Conservation (phyloP, 2,888 invertebrate genomes). For the Nemoura dubitans region DNA sequence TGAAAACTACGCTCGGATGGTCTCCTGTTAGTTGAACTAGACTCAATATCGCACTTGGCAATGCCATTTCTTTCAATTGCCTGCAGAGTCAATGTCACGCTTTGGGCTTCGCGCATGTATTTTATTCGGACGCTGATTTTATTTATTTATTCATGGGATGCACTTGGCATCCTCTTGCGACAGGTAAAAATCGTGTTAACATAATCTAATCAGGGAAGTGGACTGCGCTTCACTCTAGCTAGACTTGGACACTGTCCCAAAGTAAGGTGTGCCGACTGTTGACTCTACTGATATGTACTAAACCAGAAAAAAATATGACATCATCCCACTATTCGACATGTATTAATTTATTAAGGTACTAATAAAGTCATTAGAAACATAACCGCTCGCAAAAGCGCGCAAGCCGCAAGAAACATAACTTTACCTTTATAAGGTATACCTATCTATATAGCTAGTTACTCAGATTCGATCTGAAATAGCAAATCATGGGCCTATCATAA, state of each 20-base stretch:
- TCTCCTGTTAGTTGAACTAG: neutral
- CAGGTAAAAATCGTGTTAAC: neutral
- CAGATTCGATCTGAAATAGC: neutral
- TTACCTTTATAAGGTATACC: neutral
- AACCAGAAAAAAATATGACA: neutral
- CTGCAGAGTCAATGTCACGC: neutral
- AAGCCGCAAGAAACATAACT: neutral
- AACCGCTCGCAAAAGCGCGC: neutral
- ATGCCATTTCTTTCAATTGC: neutral
- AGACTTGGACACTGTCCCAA: neutral
- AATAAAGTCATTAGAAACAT: neutral
- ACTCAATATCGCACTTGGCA: neutral
- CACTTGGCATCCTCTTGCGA: neutral
- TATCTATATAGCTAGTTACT: neutral
- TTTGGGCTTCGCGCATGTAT: neutral
- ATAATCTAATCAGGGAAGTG: neutral
- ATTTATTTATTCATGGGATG: neutral
- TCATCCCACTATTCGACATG: neutral
- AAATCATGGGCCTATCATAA: conserved; percentile 5
- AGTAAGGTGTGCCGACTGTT: neutral
- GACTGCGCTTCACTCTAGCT: neutral
- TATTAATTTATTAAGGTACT: neutral
- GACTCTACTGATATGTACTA: neutral
- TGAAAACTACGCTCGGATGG: neutral
- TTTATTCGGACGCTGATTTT: neutral